phyloP scores from a whole-genome alignment of 1,140 invertebrate genomes.

The Drosophila busckii region DNA sequence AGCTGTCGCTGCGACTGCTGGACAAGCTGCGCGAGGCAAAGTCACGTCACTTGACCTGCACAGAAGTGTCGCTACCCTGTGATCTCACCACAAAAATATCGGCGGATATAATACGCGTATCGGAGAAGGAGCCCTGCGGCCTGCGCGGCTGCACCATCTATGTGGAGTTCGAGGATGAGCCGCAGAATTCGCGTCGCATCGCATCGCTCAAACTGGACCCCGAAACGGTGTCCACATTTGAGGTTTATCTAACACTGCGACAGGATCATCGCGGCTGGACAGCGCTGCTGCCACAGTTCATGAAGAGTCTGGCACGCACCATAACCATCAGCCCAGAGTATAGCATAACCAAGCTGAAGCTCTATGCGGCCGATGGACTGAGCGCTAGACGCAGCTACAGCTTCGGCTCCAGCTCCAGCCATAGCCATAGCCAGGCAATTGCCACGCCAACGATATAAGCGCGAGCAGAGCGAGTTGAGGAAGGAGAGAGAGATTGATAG shows the following conservation, averaged over 20 bases:
- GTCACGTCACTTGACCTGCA: constrained; percentile 86
- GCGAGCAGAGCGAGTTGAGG: constrained; percentile 12
- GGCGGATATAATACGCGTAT: constrained; percentile 86
- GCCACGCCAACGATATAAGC: constrained; percentile 64
- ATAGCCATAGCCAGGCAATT: constrained; percentile 53
- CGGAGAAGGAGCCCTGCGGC: constrained; percentile 91
- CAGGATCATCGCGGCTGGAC: constrained; percentile 90
- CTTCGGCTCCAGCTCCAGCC: constrained; percentile 48
- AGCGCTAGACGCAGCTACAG: constrained; percentile 59
- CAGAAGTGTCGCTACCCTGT: constrained; percentile 89
- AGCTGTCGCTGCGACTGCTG: constrained; percentile 85
- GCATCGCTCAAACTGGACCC: constrained; percentile 89
- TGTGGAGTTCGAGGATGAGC: constrained; percentile 86
- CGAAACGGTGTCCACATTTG: constrained; percentile 90
- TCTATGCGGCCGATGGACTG: constrained; percentile 81
- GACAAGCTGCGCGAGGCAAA: constrained; percentile 88
- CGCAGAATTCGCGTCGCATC: constrained; percentile 80
- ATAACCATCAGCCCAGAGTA: constrained; percentile 91
- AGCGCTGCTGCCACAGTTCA: constrained; percentile 89
- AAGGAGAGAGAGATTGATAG: constrained; percentile 14
- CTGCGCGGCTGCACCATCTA: constrained; percentile 88
- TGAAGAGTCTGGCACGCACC: constrained; percentile 87
- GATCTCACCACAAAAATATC: constrained; percentile 88
- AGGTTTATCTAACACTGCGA: constrained; percentile 90
- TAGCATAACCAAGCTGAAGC: constrained; percentile 90